Percentiles rank a stretch among this genome's conserved stretches.
These are phyloP conservation scores for Cochlearius cochlearius DNA, from an alignment of 2,113 vertebrate genomes.

Conservation along the genomic window DNA sequence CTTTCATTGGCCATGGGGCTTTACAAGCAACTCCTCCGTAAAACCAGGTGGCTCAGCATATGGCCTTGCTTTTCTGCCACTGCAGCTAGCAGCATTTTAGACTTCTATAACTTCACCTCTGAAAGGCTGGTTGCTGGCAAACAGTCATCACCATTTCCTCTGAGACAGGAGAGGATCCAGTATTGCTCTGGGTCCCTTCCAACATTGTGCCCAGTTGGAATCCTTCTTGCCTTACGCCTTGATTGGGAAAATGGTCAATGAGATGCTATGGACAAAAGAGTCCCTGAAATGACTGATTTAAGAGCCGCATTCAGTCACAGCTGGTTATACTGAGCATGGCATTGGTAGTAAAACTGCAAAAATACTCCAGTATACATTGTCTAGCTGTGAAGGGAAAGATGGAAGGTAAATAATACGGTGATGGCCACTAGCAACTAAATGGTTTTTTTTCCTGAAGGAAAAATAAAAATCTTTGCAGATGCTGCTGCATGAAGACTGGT, in stretches of 20 bases:
- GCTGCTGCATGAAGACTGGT: background rate
- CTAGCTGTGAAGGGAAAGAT: background rate
- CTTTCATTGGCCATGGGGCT: constrained; percentile 63
- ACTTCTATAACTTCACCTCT: background rate
- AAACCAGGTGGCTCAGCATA: background rate
- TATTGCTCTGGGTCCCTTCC: background rate
- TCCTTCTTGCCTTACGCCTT: background rate
- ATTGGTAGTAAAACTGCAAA: background rate
- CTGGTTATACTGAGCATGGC: background rate
- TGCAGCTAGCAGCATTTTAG: background rate
- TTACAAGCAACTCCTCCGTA: background rate
- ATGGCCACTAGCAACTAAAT: background rate
- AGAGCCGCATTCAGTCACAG: background rate
- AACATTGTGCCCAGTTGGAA: background rate
- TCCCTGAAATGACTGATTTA: background rate
- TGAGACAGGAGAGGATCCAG: background rate
- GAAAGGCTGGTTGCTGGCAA: background rate
- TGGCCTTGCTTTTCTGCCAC: background rate
- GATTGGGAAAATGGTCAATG: background rate
- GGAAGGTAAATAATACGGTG: background rate
- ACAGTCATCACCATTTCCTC: background rate
- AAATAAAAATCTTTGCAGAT: background rate
- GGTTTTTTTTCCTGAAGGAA: background rate
- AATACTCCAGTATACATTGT: background rate
- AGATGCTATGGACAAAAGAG: background rate